Evolutionary conservation across 2,888 invertebrate species (phyloP).

Genomic region (Chloromyia formosa): DNA sequence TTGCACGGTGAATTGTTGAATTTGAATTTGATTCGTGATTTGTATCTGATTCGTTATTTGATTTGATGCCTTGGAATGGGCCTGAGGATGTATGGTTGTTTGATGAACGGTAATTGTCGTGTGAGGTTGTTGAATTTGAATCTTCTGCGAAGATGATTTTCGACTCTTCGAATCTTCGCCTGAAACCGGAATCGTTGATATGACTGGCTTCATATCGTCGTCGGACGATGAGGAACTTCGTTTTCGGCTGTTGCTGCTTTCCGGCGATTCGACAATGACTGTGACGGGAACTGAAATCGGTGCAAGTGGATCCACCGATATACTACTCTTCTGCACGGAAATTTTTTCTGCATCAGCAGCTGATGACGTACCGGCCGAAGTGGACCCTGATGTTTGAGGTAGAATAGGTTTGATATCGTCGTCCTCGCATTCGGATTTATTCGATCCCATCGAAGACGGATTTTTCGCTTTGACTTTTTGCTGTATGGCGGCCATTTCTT

Average conservation of each 20-base stretch:
- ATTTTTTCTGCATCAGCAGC: not conserved
- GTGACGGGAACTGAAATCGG: conserved; percentile 50
- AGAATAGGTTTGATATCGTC: conserved; percentile 27
- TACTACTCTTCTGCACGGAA: not conserved
- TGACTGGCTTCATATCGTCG: conserved; percentile 39
- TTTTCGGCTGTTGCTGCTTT: conserved; percentile 10
- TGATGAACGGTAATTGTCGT: conserved; percentile 52
- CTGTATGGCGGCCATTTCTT: conserved; percentile 51
- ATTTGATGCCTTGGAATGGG: conserved; percentile 45
- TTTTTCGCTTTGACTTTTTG: conserved; percentile 49
- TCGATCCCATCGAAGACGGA: not conserved
- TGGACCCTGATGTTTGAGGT: not conserved
- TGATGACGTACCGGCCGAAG: not conserved
- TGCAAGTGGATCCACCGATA: not conserved
- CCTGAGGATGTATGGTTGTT: conserved; percentile 51
- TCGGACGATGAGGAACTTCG: conserved; percentile 15
- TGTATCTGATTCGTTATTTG: conserved; percentile 50
- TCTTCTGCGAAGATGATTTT: conserved; percentile 47
- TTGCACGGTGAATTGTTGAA: conserved; percentile 52
- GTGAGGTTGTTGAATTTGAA: conserved; percentile 52
- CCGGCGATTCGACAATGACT: conserved; percentile 50
- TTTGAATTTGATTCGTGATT: conserved; percentile 52
- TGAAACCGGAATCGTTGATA: conserved; percentile 15
- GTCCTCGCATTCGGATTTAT: not conserved
- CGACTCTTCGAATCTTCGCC: conserved; percentile 3